phyloP scores from a whole-genome alignment of 2,888 invertebrate genomes.

The Drosophila nigricruria region DNA sequence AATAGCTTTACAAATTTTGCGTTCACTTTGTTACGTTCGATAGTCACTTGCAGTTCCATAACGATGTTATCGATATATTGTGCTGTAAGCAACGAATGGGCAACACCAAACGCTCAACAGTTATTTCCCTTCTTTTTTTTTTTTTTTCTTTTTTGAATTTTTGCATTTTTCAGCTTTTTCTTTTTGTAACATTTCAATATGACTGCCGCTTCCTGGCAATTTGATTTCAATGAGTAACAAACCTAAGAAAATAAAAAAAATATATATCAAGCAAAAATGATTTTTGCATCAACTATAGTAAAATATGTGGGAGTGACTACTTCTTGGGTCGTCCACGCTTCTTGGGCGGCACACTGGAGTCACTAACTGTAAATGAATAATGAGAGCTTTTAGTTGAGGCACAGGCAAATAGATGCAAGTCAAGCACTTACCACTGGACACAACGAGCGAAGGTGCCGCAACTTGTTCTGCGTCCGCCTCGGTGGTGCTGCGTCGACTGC shows the following conservation, averaged over 20 bases:
- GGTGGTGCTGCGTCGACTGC: constrained; percentile 11
- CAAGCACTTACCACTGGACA: constrained; percentile 6
- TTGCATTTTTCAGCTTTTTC: not conserved
- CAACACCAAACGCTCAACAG: constrained; percentile 6
- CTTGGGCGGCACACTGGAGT: constrained; percentile 52
- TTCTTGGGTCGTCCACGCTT: constrained; percentile 54
- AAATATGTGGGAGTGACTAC: not conserved
- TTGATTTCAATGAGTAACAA: not conserved
- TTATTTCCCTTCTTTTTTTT: not conserved
- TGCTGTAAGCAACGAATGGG: not conserved
- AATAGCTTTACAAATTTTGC: constrained; percentile 6
- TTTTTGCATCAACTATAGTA: not conserved
- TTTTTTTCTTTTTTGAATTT: not conserved
- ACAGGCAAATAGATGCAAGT: no score
- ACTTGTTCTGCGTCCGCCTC: not conserved
- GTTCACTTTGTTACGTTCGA: not conserved
- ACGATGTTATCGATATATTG: constrained; percentile 11
- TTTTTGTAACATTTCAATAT: not conserved
- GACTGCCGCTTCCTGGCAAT: constrained; percentile 11
- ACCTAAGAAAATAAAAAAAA: not conserved
- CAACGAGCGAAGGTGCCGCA: not conserved
- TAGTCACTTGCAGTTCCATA: not conserved
- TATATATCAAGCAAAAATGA: not conserved
- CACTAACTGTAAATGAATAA: constrained; percentile 8
- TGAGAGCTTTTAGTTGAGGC: not conserved